These are phyloP conservation scores for Hormaphis cornu DNA, from an alignment of 1,140 invertebrate genomes.

Conservation along the genomic window DNA sequence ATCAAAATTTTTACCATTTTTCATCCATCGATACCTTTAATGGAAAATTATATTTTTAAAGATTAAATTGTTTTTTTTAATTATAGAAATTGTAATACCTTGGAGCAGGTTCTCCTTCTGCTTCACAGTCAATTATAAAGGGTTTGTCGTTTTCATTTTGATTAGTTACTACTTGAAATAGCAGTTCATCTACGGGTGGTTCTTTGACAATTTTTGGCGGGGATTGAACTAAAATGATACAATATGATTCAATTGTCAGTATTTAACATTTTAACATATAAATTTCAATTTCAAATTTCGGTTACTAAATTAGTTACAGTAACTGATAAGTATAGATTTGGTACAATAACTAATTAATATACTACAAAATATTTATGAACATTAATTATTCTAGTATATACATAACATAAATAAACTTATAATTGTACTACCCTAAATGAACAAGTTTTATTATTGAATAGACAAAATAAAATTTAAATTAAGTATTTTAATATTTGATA, in stretches of 20 bases:
- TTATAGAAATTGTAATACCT: conserved; percentile 52
- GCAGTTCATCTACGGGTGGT: conserved; percentile 75
- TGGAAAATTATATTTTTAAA: conserved; percentile 28
- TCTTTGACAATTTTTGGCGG: conserved; percentile 83
- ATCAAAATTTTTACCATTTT: conserved; percentile 86
- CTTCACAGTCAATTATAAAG: conserved; percentile 89
- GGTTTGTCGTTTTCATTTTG: conserved; percentile 82
- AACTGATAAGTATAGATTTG: too few relatives aligned
- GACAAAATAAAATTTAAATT: background rate
- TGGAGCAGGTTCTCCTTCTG: conserved; percentile 80
- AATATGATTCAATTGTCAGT: background rate
- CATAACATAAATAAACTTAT: too few relatives aligned
- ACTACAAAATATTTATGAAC: too few relatives aligned
- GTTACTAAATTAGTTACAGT: too few relatives aligned
- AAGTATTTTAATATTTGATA: too few relatives aligned
- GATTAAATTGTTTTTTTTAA: background rate
- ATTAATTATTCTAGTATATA: too few relatives aligned
- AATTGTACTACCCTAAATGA: too few relatives aligned
- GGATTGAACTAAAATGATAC: conserved; percentile 56
- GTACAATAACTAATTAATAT: too few relatives aligned
- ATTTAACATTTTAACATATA: too few relatives aligned
- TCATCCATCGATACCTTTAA: conserved; percentile 85
- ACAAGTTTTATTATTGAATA: background rate
- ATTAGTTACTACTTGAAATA: conserved; percentile 76
- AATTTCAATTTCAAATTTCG: too few relatives aligned